Percentiles rank a stretch among this genome's conserved stretches.
Evolutionary conservation across 2,888 invertebrate genomes (phyloP).

Genomic region (Spodoptera picta): DNA sequence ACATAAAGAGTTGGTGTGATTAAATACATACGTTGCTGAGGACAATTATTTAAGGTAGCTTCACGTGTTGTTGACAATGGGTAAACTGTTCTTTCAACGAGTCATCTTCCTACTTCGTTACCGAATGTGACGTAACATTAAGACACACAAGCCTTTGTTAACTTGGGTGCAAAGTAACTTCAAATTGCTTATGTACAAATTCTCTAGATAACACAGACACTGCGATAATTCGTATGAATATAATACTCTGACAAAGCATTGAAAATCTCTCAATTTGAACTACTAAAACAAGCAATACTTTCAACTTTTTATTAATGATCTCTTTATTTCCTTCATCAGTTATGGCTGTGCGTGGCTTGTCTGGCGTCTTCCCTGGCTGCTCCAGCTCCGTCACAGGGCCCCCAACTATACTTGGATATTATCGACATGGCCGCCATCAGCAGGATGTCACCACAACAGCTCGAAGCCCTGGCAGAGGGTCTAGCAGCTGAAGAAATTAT

Average conservation of each 20-base stretch:
- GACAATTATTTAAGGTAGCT: slow-evolving; percentile 24
- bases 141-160: neutral
- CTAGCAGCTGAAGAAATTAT: slow-evolving; percentile 85
- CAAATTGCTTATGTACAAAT: too few relatives aligned
- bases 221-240: too few relatives aligned
- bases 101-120: slow-evolving; percentile 13
- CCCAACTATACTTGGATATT: slow-evolving; percentile 75
- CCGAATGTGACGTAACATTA: slow-evolving; percentile 26
- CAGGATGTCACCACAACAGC: slow-evolving; percentile 83
- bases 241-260: too few relatives aligned
- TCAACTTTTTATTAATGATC: neutral
- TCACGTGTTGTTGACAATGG: slow-evolving; percentile 24
- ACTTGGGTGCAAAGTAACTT: too few relatives aligned
- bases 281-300: too few relatives aligned
- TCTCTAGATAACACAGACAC: too few relatives aligned
- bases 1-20: slow-evolving; percentile 14
- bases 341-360: slow-evolving; percentile 78
- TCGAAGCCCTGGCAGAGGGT: slow-evolving; percentile 83
- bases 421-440: slow-evolving; percentile 86
- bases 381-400: slow-evolving; percentile 68
- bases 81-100: slow-evolving; percentile 9
- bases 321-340: slow-evolving; percentile 60
- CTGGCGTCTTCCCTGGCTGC: slow-evolving; percentile 75
- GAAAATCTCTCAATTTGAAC: too few relatives aligned
- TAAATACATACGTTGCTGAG: slow-evolving; percentile 13